Evolutionary conservation across 2,113 vertebrate genomes (phyloP).

Genomic region (Hemibates koningsi): DNA sequence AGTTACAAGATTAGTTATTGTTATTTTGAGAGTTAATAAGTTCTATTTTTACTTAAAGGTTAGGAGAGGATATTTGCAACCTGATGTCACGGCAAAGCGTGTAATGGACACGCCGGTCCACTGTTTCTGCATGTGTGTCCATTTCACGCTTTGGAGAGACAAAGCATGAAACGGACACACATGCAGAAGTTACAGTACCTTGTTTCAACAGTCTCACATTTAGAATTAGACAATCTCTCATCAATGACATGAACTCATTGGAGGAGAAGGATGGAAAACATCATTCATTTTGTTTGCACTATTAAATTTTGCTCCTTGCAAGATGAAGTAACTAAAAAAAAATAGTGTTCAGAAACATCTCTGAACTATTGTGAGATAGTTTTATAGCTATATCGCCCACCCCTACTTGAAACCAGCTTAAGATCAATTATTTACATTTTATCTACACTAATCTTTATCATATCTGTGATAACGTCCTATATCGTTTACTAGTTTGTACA

Average conservation of each 20-base stretch:
- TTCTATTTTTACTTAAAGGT: background rate
- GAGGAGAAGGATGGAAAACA: background rate
- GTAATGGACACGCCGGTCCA: background rate
- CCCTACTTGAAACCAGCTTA: background rate
- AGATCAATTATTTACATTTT: background rate
- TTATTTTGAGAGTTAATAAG: background rate
- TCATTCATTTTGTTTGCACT: background rate
- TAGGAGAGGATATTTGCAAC: background rate
- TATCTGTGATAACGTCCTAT: background rate
- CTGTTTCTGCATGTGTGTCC: background rate
- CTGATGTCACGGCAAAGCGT: background rate
- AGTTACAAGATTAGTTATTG: background rate
- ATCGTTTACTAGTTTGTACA: background rate
- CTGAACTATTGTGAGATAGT: background rate
- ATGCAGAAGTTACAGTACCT: background rate
- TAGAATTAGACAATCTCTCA: background rate
- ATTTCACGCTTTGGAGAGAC: background rate
- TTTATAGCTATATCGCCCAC: background rate
- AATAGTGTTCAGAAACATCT: background rate
- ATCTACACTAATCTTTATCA: background rate
- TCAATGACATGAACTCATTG: background rate
- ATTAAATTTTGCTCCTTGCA: background rate
- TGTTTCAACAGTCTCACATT: background rate
- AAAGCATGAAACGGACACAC: background rate
- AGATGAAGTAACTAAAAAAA: background rate